Evolutionary conservation across 2,113 vertebrate genomes (phyloP), one percentile per base, ranked within the genome.

Genomic region (Xiphorhynchus elegans): DNA sequence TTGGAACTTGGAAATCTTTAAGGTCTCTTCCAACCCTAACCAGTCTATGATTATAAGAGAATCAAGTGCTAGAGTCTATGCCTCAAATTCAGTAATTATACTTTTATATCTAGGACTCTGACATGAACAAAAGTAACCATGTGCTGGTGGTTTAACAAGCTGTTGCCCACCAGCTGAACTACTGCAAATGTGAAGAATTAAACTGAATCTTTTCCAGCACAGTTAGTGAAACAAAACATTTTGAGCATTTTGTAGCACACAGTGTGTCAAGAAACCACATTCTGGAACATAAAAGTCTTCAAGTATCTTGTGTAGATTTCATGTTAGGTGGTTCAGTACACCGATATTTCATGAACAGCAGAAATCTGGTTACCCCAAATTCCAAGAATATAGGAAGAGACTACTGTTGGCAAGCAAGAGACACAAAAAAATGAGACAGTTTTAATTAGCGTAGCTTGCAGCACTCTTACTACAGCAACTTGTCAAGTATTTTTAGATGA

Each of bases 401-500:
- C 21, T 33, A 49, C 15, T 53, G 13, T 37, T 24, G 12, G 17
- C 31, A 42, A 70, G 7, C 8, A 77, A 73, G 23, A 52, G 16
- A 31, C 14, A 37, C 10, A 37, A 63, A 67, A 73, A 52, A 44
- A 21, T 10, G 13, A 89, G 42, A 67, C 3, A 19, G 9, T 64
- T 83, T 75, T 88, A 70, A 75, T 88, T 85, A 83, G 5, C 6
- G 7, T 68, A 42, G 39, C 47, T 79, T 63, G 39, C 33, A 90
- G 67, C 6, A 2, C 15, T 75, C 8, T 4, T 75, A 85, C 63
- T 64, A 79, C 25, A 83, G 28, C 29, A 92, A 17, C 44, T 76
- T 86, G 72, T 72, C 56, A 90, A 79, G 35, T 64, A 72, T 90
- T 92, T 88, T 94, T 88, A 90, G 60, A 49, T 85, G 46, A 66